Base-by-base conservation (phyloP, 2,888 invertebrate genomes). In the Atrina japonica region DNA sequence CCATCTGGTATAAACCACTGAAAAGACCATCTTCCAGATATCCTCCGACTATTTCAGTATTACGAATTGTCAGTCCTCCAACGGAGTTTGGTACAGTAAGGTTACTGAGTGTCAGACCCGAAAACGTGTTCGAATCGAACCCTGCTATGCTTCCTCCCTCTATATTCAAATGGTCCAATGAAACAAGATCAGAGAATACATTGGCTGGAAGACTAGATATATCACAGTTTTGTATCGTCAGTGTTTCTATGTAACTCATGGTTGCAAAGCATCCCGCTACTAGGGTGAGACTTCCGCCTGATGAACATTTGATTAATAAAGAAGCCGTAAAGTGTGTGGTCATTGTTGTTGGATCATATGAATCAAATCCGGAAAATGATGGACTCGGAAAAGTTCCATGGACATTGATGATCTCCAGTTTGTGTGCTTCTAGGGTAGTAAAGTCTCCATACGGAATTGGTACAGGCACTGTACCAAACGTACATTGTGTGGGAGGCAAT, bases 241-340 rank as follows among this genome's bases (percentile, higher is more conserved):
- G 43, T 52, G 64, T 59, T 21, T 65, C 58, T 3, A 63, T 43
- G 45, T 65, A 63, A 9, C 55, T 47, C 63, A 71, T 67, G n/a
- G 65, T 59, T 3, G 70, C 25, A 45, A 80, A 71, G 7, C 55
- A 53, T 47, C 55, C 55, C 7, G 68, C 43, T 2, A 25, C 65
- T 3, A 70, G 45, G 9, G 60, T 49, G 16, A 80, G 27, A 0
- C 71, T 67, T 0, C 74, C 30, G 16, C 66, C 52, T 14, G 67
- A 64, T 3, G 41, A 59, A 52, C 81, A 81, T 49, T 75, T 70
- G 2, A 81, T 43, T 25, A 76, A 75, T 5, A 81, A 65, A 6
- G 77, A 76, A 18, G 78, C 69, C 9, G 77, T 63, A 35, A 70
- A 77, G 63, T 77, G 75, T 5, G 70, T 65, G 58, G 77, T 77